Conservation (phyloP, 2,888 invertebrate species). For the Heteromyza rotundicornis region DNA sequence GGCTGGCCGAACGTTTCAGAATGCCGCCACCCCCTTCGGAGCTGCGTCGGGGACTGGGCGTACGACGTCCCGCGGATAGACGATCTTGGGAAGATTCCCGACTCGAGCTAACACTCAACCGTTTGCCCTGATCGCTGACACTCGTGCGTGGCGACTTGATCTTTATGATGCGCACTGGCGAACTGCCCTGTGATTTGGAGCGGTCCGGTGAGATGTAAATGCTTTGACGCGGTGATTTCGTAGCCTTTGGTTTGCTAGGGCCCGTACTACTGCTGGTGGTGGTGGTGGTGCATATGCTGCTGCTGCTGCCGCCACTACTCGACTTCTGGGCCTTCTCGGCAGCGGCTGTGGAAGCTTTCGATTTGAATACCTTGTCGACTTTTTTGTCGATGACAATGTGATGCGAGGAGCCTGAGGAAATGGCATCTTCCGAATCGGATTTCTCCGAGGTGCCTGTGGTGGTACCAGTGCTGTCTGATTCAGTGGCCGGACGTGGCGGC, state of each 20-base stretch:
- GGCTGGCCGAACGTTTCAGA: constrained; percentile 55
- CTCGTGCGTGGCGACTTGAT: constrained; percentile 66
- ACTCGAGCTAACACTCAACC: constrained; percentile 53
- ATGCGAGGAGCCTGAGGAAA: constrained; percentile 37
- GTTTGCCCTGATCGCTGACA: constrained; percentile 63
- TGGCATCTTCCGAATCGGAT: constrained; percentile 56
- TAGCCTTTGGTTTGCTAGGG: constrained; percentile 43
- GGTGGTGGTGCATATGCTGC: constrained; percentile 38
- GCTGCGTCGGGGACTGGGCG: constrained; percentile 58
- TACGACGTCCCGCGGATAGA: constrained; percentile 50
- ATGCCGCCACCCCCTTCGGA: constrained; percentile 61
- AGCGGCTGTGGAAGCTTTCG: constrained; percentile 41
- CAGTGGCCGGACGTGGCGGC: constrained; percentile 53
- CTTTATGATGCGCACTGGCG: constrained; percentile 62
- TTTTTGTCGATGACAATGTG: constrained; percentile 61
- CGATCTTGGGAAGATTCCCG: constrained; percentile 52
- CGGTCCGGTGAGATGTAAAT: constrained; percentile 67
- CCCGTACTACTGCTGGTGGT: constrained; percentile 34
- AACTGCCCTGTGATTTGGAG: constrained; percentile 60
- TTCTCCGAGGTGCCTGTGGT: constrained; percentile 58
- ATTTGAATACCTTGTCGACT: constrained; percentile 61
- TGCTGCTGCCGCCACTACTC: constrained; percentile 31
- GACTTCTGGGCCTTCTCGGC: constrained; percentile 28
- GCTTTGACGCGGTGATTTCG: constrained; percentile 65
- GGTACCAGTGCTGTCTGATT: constrained; percentile 56